Percentiles rank a stretch among this genome's conserved stretches.
phyloP scores from a whole-genome alignment of 2,113 vertebrate genomes.

The Mastomys coucha region DNA sequence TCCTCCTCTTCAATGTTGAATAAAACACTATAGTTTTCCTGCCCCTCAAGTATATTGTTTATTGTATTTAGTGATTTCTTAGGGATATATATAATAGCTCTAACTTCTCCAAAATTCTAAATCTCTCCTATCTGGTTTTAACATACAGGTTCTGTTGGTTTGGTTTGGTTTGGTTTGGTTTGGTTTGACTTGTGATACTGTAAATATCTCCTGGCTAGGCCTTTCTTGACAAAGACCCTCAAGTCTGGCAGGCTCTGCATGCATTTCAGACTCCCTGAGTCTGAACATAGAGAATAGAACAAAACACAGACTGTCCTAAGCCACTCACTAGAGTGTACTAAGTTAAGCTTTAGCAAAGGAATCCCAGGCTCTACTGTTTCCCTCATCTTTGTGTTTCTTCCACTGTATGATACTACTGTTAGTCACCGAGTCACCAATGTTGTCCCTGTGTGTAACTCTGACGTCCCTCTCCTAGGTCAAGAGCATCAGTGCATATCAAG shows the following conservation, averaged over 20 bases:
- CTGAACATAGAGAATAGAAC: neutral
- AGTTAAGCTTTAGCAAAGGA: neutral
- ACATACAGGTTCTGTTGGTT: neutral
- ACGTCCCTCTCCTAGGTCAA: neutral
- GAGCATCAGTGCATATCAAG: neutral
- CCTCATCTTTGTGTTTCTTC: neutral
- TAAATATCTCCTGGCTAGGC: neutral
- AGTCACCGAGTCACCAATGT: neutral
- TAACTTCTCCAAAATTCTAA: neutral
- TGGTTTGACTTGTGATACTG: neutral
- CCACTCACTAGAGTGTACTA: neutral
- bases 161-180: neutral
- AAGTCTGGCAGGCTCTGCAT: neutral
- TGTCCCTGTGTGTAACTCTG: neutral
- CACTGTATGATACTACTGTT: neutral
- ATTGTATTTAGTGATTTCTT: neutral
- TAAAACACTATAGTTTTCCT: neutral
- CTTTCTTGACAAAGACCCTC: neutral
- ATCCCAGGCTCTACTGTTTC: neutral
- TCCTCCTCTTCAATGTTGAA: neutral
- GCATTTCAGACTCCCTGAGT: neutral
- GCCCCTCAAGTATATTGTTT: neutral
- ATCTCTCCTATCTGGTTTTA: constrained; percentile 38
- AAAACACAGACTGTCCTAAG: neutral
- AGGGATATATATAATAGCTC: neutral